Conservation (phyloP, 2,797 vertebrate genomes). For the Crenichthys baileyi region DNA sequence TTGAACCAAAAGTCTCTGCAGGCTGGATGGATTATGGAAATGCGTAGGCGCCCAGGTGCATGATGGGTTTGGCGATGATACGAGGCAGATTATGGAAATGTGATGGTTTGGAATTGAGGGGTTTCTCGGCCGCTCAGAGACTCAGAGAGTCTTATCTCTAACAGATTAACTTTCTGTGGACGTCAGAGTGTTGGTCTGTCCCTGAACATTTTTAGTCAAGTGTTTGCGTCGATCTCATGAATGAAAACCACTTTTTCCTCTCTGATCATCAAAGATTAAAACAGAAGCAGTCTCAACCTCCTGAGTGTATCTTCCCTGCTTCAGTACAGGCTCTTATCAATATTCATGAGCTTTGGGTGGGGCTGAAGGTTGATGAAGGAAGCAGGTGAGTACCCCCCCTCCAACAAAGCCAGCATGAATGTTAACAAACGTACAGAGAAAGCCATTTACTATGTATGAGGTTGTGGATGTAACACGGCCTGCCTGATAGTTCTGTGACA, state of each 20-base stretch:
- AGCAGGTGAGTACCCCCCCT: conserved; percentile 28
- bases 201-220: conserved; percentile 7
- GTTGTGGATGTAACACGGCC: conserved; percentile 22
- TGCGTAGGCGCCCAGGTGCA: conserved; percentile 57
- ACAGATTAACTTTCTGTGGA: conserved; percentile 45
- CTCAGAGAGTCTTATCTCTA: conserved; percentile 52
- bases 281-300: conserved; percentile 9
- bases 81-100: conserved; percentile 73
- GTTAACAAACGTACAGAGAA: conserved; percentile 50
- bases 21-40: conserved; percentile 66
- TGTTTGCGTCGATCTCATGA: conserved; percentile 17
- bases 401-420: conserved; percentile 46
- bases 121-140: conserved; percentile 33
- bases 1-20: conserved; percentile 62
- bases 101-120: conserved; percentile 36
- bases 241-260: conserved; percentile 27
- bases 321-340: conserved; percentile 25
- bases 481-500: conserved; percentile 33
- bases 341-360: conserved; percentile 58
- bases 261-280: conserved; percentile 29
- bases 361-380: conserved; percentile 42
- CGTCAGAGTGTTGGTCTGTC: conserved; percentile 4
- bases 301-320: conserved; percentile 28
- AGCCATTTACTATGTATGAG: conserved; percentile 55
- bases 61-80: conserved; percentile 58